Base-by-base conservation (phyloP, 1,140 invertebrate genomes). In the Penaeus japonicus region DNA sequence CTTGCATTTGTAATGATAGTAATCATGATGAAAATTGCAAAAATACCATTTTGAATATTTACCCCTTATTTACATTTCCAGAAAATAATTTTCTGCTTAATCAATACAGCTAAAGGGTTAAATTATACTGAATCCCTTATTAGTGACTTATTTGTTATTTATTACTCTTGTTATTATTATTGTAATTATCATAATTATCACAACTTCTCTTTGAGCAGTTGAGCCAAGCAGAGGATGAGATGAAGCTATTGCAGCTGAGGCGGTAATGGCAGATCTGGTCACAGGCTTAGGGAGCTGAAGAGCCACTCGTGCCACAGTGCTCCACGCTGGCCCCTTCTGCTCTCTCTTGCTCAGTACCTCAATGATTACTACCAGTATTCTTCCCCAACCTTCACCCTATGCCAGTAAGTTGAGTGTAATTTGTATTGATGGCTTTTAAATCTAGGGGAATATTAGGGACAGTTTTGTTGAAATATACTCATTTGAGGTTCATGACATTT, bases 271-370 rank as follows among this genome's bases (percentile, higher is more conserved):
- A 54, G 80, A 75, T 3, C 54, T 88, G 17, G 80, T 88, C 2
- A 73, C 5, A 24, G 53, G 7, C 53, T 88, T 12, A 83, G 39
- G 35, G n/a, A 59, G 7, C 24, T 84, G 22, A 88, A 84, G 22
- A 30, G 55, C 4, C 47, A 77, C 39, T 47, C 59, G 27, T 88
- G 86, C 47, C 86, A 88, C 80, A 75, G 79, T 83, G 65, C 83
- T 35, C 86, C 86, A 20, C 62, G 86, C 22, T 35, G 47, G 55
- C 81, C 86, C 22, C 80, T 88, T 5, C 65, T 88, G 20, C 24
- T 83, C 27, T 27, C 81, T 5, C n/a, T 88, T 7, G 79, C 86
- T n/a, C 47, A 62, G 15, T 30, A 83, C 20, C 79, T 88, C n/a
- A 75, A 84, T 59, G 54, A 83, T 22, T 27, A 77, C 73, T 88